These are phyloP conservation scores for Neofelis nebulosa DNA, from an alignment of 2,113 vertebrate species.

Conservation along the genomic window DNA sequence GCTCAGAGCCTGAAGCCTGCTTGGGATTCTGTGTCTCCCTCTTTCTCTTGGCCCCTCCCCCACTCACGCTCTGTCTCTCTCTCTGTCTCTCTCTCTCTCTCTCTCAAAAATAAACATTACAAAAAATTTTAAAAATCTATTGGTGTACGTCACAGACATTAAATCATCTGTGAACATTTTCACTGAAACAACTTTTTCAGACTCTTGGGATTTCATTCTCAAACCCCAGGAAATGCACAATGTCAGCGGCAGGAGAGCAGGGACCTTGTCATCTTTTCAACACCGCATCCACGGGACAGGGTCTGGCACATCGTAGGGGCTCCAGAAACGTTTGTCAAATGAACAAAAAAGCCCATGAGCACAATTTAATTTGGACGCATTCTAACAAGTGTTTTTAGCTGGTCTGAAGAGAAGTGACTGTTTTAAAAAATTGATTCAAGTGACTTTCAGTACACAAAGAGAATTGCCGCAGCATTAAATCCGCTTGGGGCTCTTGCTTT, in stretches of 20 bases:
- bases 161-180: neutral
- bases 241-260: neutral
- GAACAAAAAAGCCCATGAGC: neutral
- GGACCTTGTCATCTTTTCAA: neutral
- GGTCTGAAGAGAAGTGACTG: neutral
- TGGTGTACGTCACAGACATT: neutral
- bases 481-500: neutral
- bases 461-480: neutral
- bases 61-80: too few species aligned
- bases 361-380: neutral
- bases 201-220: neutral
- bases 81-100: too few species aligned
- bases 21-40: too few species aligned
- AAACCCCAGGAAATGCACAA: neutral
- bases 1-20: too few species aligned
- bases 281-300: neutral
- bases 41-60: too few species aligned
- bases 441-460: neutral
- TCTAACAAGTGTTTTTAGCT: neutral
- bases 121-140: too few species aligned
- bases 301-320: neutral
- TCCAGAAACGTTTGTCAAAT: neutral
- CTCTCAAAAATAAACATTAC: too few species aligned
- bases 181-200: neutral
- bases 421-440: neutral